These are phyloP conservation scores for Ascidia mentula DNA, from an alignment of 23 tunicate species.

Conservation along the genomic window DNA sequence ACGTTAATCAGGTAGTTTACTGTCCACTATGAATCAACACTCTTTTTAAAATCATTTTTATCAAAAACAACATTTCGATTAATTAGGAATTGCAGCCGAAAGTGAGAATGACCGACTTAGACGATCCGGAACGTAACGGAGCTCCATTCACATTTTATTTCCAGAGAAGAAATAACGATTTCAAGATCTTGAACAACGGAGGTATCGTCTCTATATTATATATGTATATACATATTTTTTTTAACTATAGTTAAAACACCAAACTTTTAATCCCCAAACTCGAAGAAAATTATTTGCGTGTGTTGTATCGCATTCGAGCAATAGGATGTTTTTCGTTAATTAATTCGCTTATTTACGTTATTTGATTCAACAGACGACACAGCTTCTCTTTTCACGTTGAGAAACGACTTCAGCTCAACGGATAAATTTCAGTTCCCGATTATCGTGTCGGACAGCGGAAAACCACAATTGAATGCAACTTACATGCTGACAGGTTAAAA, in stretches of 20 bases:
- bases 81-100: conserved; percentile 19
- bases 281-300: too few relatives aligned
- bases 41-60: neutral
- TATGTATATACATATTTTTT: too few relatives aligned
- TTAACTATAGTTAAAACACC: too few relatives aligned
- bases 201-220: too few relatives aligned
- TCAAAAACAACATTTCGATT: neutral
- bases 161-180: conserved; percentile 9
- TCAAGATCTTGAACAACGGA: conserved; percentile 33
- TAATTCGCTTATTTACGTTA: neutral
- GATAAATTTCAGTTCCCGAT: conserved; percentile 35
- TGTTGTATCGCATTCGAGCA: too few relatives aligned
- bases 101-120: conserved; percentile 28
- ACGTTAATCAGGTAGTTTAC: conserved; percentile 14
- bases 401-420: conserved; percentile 24
- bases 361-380: conserved; percentile 27
- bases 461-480: conserved; percentile 37
- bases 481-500: conserved; percentile 36
- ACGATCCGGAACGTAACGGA: conserved; percentile 19
- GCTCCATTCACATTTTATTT: conserved; percentile 28
- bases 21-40: neutral
- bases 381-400: conserved; percentile 32
- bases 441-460: conserved; percentile 48
- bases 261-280: too few relatives aligned
- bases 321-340: neutral